Evolutionary conservation across 2,888 invertebrate genomes (phyloP).

Genomic region (Sacculina carcini): DNA sequence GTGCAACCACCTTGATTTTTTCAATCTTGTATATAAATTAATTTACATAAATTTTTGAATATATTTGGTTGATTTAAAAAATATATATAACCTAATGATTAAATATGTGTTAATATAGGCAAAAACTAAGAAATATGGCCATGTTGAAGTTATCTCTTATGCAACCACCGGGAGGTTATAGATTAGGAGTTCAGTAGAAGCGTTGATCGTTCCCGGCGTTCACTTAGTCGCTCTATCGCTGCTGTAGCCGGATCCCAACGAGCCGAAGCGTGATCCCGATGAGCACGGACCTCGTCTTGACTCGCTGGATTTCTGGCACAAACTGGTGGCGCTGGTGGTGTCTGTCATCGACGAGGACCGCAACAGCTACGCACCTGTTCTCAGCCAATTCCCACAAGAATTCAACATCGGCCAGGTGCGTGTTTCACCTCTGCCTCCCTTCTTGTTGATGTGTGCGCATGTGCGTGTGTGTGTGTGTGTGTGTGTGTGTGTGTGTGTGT

Average conservation of each 20-base stretch:
- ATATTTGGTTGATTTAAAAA: too few species aligned
- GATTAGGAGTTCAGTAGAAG: too few species aligned
- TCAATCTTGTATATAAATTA: too few species aligned
- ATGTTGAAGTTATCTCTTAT: too few species aligned
- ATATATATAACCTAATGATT: too few species aligned
- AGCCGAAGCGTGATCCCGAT: slow-evolving; percentile 59
- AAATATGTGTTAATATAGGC: too few species aligned
- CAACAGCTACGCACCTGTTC: slow-evolving; percentile 86
- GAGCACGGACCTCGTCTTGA: slow-evolving; percentile 41
- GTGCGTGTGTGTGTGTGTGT: background rate
- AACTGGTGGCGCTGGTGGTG: slow-evolving; percentile 79
- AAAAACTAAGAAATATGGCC: too few species aligned
- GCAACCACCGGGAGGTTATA: too few species aligned
- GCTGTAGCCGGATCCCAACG: slow-evolving; percentile 54
- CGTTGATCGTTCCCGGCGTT: too few species aligned
- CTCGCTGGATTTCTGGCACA: slow-evolving; percentile 94
- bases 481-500: background rate
- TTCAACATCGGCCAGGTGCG: slow-evolving; percentile 79
- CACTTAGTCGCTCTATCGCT: too few species aligned
- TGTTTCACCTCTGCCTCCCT: background rate
- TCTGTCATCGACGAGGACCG: slow-evolving; percentile 98
- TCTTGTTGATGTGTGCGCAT: background rate
- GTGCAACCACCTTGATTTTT: too few species aligned
- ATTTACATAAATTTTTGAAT: too few species aligned
- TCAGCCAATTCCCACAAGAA: slow-evolving; percentile 98